A percentile compares a stretch with the other conserved stretches of the same genome.
Conservation (phyloP, 1,140 invertebrate genomes). For the Sycophaga agraensis region DNA sequence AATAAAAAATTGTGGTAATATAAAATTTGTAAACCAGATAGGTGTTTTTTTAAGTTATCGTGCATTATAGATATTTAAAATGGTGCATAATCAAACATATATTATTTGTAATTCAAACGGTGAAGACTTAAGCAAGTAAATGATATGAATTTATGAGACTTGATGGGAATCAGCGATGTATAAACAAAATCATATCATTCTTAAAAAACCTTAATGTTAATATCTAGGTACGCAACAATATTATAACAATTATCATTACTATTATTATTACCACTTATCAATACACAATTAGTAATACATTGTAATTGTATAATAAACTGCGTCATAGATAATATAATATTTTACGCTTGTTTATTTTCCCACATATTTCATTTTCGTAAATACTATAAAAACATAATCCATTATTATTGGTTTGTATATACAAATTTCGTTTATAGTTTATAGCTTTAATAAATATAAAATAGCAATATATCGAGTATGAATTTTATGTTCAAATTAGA, state of each 20-base stretch:
- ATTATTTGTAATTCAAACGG: constrained; percentile 13
- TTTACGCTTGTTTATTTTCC: constrained; percentile 19
- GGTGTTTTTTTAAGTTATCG: neutral
- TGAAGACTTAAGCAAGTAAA: neutral
- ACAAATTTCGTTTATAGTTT: no score
- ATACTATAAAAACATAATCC: no score
- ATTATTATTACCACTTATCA: constrained; percentile 49
- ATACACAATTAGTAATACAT: constrained; percentile 54
- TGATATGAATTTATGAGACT: constrained; percentile 28
- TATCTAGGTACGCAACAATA: constrained; percentile 36
- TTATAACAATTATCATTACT: constrained; percentile 38
- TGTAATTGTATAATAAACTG: constrained; percentile 60
- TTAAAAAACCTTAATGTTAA: constrained; percentile 48
- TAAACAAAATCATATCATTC: constrained; percentile 59
- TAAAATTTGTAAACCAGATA: constrained; percentile 15
- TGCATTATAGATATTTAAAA: neutral
- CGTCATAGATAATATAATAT: constrained; percentile 46
- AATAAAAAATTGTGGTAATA: constrained; percentile 1
- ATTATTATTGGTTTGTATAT: no score
- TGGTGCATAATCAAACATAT: neutral
- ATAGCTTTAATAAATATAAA: no score
- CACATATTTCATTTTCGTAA: no score
- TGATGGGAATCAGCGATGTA: constrained; percentile 43
- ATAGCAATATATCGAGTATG: no score
- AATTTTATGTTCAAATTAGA: no score